These are phyloP conservation scores for Phalacrocorax brasilianus DNA, from an alignment of 2,113 vertebrate species.

Conservation along the genomic window DNA sequence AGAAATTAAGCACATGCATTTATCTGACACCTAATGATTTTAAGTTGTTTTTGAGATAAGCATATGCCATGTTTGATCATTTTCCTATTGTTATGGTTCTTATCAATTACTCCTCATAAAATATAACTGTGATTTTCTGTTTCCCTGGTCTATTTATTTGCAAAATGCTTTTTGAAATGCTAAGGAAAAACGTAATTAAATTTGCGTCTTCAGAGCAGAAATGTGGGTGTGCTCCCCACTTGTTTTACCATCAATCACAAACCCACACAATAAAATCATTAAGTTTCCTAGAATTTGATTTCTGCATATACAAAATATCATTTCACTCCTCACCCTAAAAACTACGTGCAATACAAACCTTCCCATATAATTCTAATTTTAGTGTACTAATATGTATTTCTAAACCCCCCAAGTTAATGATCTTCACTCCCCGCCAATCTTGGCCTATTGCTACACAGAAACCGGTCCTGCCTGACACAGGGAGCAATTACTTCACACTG, in stretches of 20 bases:
- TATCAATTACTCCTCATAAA: neutral
- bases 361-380: neutral
- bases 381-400: neutral
- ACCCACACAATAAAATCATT: neutral
- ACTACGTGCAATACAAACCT: neutral
- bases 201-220: neutral
- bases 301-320: neutral
- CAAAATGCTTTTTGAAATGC: neutral
- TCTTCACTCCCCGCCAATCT: neutral
- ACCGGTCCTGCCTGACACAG: constrained; percentile 39
- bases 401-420: neutral
- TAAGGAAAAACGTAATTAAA: neutral
- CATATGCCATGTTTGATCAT: neutral
- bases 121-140: neutral
- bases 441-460: constrained; percentile 14
- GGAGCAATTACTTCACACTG: constrained; percentile 73
- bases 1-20: neutral
- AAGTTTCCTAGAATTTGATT: neutral
- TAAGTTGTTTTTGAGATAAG: neutral
- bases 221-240: neutral
- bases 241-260: neutral
- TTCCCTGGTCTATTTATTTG: neutral
- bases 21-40: neutral
- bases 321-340: neutral
- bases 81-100: neutral